phyloP scores from a whole-genome alignment of 2,113 vertebrate genomes.

The Mus musculus region DNA sequence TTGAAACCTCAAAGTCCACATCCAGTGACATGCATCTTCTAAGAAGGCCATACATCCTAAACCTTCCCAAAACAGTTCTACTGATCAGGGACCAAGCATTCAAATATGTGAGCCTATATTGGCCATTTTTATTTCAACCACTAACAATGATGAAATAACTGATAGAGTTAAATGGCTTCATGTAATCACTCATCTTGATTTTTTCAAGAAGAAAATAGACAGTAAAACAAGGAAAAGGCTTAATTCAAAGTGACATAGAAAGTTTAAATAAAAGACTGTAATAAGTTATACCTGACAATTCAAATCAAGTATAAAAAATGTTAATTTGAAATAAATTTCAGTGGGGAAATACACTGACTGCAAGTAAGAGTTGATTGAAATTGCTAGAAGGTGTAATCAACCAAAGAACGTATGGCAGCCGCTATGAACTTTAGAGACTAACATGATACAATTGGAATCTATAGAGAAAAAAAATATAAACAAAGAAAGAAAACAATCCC shows the following conservation, averaged over 20 bases:
- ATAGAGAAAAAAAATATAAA: not conserved
- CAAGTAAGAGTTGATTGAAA: not conserved
- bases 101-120: not conserved
- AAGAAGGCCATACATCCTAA: not conserved
- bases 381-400: not conserved
- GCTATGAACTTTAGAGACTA: not conserved
- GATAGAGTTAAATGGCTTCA: not conserved
- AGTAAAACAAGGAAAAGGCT: not conserved
- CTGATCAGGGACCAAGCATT: not conserved
- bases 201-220: not conserved
- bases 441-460: not conserved
- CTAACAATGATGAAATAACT: not conserved
- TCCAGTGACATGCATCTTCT: not conserved
- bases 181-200: not conserved
- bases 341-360: not conserved
- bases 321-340: slow-evolving; percentile 39
- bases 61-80: not conserved
- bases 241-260: not conserved
- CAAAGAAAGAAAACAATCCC: not conserved
- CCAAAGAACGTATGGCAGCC: not conserved
- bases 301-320: not conserved
- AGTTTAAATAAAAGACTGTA: slow-evolving; percentile 17
- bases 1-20: not conserved
- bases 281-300: not conserved
- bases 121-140: not conserved